Evolutionary conservation across 2,888 invertebrate species (phyloP).

Genomic region (Dioctria linearis): DNA sequence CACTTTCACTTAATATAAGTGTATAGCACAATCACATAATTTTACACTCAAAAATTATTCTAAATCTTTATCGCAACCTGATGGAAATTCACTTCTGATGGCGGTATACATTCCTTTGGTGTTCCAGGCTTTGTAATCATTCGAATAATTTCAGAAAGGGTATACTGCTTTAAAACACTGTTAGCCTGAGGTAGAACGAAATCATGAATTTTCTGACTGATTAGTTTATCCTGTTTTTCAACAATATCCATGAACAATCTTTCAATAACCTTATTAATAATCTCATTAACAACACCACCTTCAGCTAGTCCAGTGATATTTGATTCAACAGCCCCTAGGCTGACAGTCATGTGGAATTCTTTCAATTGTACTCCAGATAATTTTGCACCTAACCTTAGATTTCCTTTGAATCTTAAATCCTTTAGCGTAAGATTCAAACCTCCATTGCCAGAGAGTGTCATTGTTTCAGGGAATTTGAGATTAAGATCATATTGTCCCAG

Average conservation of each 20-base stretch:
- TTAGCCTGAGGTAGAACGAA: constrained; percentile 33
- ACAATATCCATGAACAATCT: constrained; percentile 1
- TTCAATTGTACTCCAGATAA: constrained; percentile 30
- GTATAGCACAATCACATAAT: too few species aligned
- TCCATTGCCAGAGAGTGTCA: constrained; percentile 60
- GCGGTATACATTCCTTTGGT: constrained; percentile 27
- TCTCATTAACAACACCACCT: constrained; percentile 15
- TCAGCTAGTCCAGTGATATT: constrained; percentile 64
- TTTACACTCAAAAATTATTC: too few species aligned
- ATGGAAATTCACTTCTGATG: neutral
- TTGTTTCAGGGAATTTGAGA: neutral
- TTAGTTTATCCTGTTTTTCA: neutral
- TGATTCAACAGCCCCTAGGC: constrained; percentile 64
- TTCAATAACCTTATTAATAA: constrained; percentile 50
- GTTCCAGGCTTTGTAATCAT: constrained; percentile 27
- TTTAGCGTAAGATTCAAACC: constrained; percentile 64
- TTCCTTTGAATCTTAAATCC: constrained; percentile 64
- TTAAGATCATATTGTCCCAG: constrained; percentile 5
- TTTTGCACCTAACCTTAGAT: constrained; percentile 63
- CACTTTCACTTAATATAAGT: too few species aligned
- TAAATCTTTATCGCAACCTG: too few species aligned
- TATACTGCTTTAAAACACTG: constrained; percentile 6
- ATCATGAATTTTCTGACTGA: constrained; percentile 32
- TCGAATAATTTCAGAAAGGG: constrained; percentile 26
- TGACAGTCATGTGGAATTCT: constrained; percentile 62